phyloP scores from a whole-genome alignment of 2,888 invertebrate species.

The Agonum fuliginosum region DNA sequence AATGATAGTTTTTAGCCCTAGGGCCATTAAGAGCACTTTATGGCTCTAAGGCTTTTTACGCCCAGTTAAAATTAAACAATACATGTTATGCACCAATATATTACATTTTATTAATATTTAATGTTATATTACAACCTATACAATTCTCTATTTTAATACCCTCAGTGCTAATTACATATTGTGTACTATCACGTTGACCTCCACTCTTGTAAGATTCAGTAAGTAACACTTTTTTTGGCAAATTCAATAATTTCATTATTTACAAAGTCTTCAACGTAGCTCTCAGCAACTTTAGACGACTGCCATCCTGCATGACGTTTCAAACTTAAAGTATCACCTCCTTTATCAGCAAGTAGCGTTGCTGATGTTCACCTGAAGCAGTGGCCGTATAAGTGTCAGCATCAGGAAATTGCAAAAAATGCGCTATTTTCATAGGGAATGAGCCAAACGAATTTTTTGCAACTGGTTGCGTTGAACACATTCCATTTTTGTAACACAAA shows the following conservation, averaged over 20 bases:
- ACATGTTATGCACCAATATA: not conserved
- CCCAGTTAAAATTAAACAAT: too few species aligned
- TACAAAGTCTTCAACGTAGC: slow-evolving; percentile 61
- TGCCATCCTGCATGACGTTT: slow-evolving; percentile 63
- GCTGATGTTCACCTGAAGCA: slow-evolving; percentile 62
- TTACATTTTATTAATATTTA: not conserved
- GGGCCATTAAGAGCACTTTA: slow-evolving; percentile 7
- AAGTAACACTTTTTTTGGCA: not conserved
- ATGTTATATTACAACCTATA: not conserved
- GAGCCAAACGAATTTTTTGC: slow-evolving; percentile 25
- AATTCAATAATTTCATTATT: not conserved
- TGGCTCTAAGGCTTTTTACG: not conserved
- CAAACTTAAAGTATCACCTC: slow-evolving; percentile 61
- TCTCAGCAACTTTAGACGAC: slow-evolving; percentile 61
- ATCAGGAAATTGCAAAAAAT: slow-evolving; percentile 20
- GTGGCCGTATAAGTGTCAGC: slow-evolving; percentile 62
- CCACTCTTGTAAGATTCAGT: too few species aligned
- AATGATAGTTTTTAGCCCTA: slow-evolving; percentile 2
- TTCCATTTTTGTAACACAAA: slow-evolving; percentile 12
- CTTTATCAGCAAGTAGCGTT: slow-evolving; percentile 62
- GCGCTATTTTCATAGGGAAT: slow-evolving; percentile 10
- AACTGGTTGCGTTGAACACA: slow-evolving; percentile 23
- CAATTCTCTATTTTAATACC: too few species aligned
- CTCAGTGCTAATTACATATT: too few species aligned
- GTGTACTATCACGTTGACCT: too few species aligned